These are phyloP conservation scores for Sarcophaga carnaria DNA, from an alignment of 2,888 invertebrate species.

Conservation along the genomic window DNA sequence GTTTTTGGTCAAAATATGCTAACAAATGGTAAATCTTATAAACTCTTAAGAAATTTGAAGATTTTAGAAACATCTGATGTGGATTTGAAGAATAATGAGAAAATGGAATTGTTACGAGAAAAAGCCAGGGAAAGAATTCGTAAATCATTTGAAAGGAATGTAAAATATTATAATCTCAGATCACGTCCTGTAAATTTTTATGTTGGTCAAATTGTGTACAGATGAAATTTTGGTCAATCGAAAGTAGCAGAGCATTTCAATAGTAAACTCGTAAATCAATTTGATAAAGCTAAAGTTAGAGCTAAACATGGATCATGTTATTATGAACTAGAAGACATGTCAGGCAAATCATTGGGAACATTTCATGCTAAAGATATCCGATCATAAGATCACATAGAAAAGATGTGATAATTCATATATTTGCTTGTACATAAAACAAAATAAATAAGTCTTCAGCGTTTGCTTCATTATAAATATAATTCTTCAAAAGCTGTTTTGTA, in stretches of 20 bases:
- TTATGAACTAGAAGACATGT: slow-evolving; percentile 20
- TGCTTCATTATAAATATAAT: background rate
- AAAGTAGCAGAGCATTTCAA: background rate
- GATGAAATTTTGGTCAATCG: slow-evolving; percentile 18
- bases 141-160: background rate
- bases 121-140: slow-evolving; percentile 1
- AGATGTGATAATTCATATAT: background rate
- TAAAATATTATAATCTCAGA: slow-evolving; percentile 3
- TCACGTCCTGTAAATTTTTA: slow-evolving; percentile 1
- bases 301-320: slow-evolving; percentile 13
- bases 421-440: no score
- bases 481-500: slow-evolving; percentile 32
- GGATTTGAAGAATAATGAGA: background rate
- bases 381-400: background rate
- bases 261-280: slow-evolving; percentile 5
- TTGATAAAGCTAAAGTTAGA: slow-evolving; percentile 19
- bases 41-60: background rate
- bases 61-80: background rate
- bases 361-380: slow-evolving; percentile 8
- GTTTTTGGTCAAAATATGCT: slow-evolving; percentile 41
- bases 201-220: slow-evolving; percentile 20
- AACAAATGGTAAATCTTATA: background rate
- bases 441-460: slow-evolving; percentile 13
- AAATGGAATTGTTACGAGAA: background rate
- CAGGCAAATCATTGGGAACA: slow-evolving; percentile 1